Conservation (phyloP, 53 echinoderm and acorn worm genomes). For the Glandiceps talaboti region DNA sequence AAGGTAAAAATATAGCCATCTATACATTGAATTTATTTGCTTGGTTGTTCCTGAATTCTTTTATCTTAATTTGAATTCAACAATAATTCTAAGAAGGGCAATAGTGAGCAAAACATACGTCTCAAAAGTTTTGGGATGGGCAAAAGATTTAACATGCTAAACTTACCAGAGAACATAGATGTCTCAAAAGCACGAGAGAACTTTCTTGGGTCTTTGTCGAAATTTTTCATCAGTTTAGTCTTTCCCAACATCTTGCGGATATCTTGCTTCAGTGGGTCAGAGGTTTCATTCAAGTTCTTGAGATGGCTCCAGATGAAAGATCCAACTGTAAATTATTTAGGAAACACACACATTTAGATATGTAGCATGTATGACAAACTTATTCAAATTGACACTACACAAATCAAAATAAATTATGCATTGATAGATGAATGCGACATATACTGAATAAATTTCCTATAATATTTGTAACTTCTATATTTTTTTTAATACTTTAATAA, state of each 20-base stretch:
- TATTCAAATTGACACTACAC: neutral
- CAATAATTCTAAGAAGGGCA: too few relatives aligned
- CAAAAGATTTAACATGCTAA: too few relatives aligned
- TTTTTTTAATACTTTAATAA: too few relatives aligned
- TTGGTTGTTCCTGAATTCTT: too few relatives aligned
- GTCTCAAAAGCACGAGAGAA: slow-evolving; percentile 65
- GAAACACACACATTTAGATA: slow-evolving; percentile 3
- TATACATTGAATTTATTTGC: too few relatives aligned
- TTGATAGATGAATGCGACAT: too few relatives aligned
- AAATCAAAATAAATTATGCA: neutral
- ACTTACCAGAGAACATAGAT: slow-evolving; percentile 71
- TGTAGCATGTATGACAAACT: neutral
- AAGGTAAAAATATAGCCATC: too few relatives aligned
- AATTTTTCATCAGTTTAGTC: slow-evolving; percentile 31
- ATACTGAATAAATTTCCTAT: too few relatives aligned
- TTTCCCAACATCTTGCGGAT: slow-evolving; percentile 27
- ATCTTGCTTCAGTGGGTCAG: slow-evolving; percentile 58
- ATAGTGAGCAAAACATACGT: too few relatives aligned
- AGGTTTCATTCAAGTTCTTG: slow-evolving; percentile 48
- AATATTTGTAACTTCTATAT: too few relatives aligned
- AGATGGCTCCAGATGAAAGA: slow-evolving; percentile 68
- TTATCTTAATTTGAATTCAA: too few relatives aligned
- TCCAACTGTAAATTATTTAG: slow-evolving; percentile 52
- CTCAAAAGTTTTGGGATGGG: too few relatives aligned
- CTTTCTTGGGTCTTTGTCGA: slow-evolving; percentile 51